A percentile compares a stretch with the other conserved stretches of the same genome.
phyloP scores from a whole-genome alignment of 2,797 vertebrate genomes.

The Acestrorhynchus altus region DNA sequence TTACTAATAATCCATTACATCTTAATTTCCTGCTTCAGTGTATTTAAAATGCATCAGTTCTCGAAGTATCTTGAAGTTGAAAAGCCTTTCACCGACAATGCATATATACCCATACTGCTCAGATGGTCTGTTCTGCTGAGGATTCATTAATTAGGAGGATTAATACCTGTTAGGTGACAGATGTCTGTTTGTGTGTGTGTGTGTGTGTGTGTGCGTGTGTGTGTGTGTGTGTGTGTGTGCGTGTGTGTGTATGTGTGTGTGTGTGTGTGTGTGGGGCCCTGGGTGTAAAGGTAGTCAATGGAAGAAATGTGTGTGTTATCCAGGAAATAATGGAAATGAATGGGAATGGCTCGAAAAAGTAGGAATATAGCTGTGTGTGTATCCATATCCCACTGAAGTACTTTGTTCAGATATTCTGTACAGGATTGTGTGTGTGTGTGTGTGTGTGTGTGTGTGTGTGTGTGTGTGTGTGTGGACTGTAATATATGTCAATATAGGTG shows the following conservation, averaged over 20 bases:
- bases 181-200: not conserved
- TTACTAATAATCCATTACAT: too few relatives aligned
- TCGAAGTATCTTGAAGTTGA: too few relatives aligned
- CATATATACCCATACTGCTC: too few relatives aligned
- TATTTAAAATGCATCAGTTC: too few relatives aligned
- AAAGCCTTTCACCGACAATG: too few relatives aligned
- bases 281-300: not conserved
- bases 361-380: not conserved
- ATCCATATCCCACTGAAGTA: too few relatives aligned
- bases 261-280: not conserved
- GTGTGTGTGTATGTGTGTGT: not conserved
- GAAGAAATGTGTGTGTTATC: not conserved
- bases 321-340: not conserved
- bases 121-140: not conserved
- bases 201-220: not conserved
- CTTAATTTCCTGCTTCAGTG: too few relatives aligned
- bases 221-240: not conserved
- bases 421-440: conserved; percentile 1
- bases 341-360: not conserved
- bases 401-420: not conserved
- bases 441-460: conserved; percentile 14
- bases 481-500: too few relatives aligned
- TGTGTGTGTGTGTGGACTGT: too few relatives aligned
- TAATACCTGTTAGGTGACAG: conserved; percentile 11
- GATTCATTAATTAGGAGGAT: not conserved